These are phyloP conservation scores for Luperina testacea DNA, from an alignment of 2,888 invertebrate species.

Conservation along the genomic window DNA sequence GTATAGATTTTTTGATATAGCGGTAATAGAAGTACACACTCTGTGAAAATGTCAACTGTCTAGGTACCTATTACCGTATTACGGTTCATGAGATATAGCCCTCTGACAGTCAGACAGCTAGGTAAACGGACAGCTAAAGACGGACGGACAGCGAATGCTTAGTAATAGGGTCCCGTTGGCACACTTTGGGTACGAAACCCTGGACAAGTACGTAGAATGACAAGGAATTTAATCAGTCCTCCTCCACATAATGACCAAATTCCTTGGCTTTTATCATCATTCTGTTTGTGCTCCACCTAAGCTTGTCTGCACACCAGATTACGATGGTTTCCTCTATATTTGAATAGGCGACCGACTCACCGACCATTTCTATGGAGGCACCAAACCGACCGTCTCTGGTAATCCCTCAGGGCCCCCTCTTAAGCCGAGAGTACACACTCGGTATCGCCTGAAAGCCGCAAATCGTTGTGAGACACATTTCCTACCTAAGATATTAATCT, in stretches of 20 bases:
- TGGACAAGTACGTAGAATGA: too few relatives aligned
- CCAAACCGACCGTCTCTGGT: constrained; percentile 8
- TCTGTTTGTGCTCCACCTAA: constrained; percentile 17
- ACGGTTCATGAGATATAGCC: not conserved
- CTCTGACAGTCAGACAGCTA: not conserved
- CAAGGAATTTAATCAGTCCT: constrained; percentile 19
- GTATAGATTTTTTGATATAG: too few relatives aligned
- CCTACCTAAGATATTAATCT: not conserved
- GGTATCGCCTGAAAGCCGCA: constrained; percentile 9
- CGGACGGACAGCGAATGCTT: not conserved
- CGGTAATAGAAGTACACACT: too few relatives aligned
- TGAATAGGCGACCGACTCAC: constrained; percentile 17
- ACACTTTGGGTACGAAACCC: not conserved
- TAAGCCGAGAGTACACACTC: constrained; percentile 28
- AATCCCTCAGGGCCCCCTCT: constrained; percentile 27
- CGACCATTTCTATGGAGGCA: constrained; percentile 9
- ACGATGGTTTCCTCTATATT: constrained; percentile 19
- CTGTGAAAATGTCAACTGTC: not conserved
- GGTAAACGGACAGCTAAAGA: not conserved
- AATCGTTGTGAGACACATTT: constrained; percentile 26
- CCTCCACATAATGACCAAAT: not conserved
- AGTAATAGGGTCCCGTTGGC: not conserved
- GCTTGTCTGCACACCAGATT: constrained; percentile 24
- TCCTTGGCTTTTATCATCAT: not conserved
- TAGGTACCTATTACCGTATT: too few relatives aligned